These are phyloP conservation scores for Coleophora deauratella DNA, from an alignment of 2,888 invertebrate genomes.

Conservation along the genomic window DNA sequence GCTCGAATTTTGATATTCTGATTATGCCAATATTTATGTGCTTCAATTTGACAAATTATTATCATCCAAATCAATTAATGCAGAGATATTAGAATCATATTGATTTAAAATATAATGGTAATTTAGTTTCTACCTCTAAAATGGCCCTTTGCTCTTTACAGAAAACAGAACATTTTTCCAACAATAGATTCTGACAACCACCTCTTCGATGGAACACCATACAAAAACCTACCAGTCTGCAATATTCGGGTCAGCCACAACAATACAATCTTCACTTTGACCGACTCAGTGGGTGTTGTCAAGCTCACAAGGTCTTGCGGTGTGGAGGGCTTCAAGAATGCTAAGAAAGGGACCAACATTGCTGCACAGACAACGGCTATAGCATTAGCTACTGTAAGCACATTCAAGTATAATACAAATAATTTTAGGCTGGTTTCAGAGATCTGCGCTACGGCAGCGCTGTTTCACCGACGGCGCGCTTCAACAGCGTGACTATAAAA, in stretches of 20 bases:
- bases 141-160: conserved; percentile 31
- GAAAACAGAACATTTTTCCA: conserved; percentile 82
- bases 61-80: no score
- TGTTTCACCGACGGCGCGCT: no score
- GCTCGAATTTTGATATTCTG: no score
- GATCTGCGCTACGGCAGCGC: no score
- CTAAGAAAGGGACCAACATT: conserved; percentile 96
- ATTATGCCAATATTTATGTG: no score
- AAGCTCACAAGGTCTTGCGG: conserved; percentile 85
- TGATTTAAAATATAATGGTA: no score
- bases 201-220: conserved; percentile 84
- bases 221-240: conserved; percentile 86
- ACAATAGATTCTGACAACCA: conserved; percentile 80
- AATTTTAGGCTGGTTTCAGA: neutral
- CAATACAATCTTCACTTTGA: conserved; percentile 88
- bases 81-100: no score
- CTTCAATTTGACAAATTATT: no score
- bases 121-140: neutral
- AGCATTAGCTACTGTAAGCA: conserved; percentile 80
- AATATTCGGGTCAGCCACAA: conserved; percentile 88
- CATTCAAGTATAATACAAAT: neutral
- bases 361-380: conserved; percentile 97
- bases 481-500: no score
- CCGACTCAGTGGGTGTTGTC: conserved; percentile 78
- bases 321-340: conserved; percentile 95